phyloP scores from a whole-genome alignment of 1,140 invertebrate genomes.

The Heliconius congener region DNA sequence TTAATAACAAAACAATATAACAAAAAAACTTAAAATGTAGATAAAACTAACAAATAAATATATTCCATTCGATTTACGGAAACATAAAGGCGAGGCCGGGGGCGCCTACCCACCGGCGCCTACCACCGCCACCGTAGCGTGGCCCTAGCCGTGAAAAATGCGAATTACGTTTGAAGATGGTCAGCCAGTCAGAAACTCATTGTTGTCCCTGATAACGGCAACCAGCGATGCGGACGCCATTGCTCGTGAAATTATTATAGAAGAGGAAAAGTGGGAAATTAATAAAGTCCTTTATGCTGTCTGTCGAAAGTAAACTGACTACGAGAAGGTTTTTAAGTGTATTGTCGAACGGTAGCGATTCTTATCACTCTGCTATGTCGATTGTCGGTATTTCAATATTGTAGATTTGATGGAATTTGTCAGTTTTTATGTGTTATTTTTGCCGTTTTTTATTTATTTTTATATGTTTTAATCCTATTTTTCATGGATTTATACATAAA shows the following conservation, averaged over 20 bases:
- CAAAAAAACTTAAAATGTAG: background rate
- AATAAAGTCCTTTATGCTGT: constrained; percentile 42
- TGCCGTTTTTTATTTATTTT: background rate
- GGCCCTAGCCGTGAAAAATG: constrained; percentile 63
- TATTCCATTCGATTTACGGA: constrained; percentile 29
- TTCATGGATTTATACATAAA: no score
- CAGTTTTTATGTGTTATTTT: background rate
- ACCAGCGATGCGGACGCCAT: constrained; percentile 52
- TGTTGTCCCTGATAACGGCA: constrained; percentile 63
- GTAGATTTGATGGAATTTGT: background rate
- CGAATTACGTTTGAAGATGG: constrained; percentile 74
- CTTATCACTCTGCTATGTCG: background rate
- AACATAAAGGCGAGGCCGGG: constrained; percentile 21
- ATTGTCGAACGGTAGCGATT: background rate
- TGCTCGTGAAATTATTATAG: constrained; percentile 68
- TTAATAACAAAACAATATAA: no score
- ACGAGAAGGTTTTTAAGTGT: constrained; percentile 21
- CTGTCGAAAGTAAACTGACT: constrained; percentile 19
- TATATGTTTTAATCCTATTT: no score
- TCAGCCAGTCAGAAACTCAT: constrained; percentile 72
- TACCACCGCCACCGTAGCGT: constrained; percentile 6
- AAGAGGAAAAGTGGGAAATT: constrained; percentile 56
- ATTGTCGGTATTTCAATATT: background rate
- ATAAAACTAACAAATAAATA: constrained; percentile 17
- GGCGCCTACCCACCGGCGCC: background rate